Conservation (phyloP, 2,888 invertebrate species). For the Acanthosepion pharaonis region DNA sequence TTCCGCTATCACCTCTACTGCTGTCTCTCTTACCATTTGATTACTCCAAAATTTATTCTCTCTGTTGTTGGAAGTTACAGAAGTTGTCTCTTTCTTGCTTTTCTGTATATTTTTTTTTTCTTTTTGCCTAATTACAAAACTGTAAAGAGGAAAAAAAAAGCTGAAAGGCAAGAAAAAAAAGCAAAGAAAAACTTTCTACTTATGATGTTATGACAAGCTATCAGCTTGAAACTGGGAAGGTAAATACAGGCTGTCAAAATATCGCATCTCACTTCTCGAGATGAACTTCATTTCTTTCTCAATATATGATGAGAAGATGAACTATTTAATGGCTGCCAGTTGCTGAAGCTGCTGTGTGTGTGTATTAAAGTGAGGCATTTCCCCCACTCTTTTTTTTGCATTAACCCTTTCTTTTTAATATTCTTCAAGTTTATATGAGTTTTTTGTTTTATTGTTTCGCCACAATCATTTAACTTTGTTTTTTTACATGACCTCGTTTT, state of each 20-base stretch:
- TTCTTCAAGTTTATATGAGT: neutral
- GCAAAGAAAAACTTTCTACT: neutral
- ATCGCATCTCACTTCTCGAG: neutral
- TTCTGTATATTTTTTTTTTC: neutral
- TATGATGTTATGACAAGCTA: slow-evolving; percentile 33
- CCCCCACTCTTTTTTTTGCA: neutral
- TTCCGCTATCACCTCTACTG: neutral
- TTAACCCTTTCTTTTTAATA: neutral
- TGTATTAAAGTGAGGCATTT: neutral
- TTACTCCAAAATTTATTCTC: neutral
- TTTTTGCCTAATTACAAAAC: slow-evolving; percentile 18
- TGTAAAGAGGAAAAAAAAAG: neutral
- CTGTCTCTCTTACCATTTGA: neutral
- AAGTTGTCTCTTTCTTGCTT: neutral
- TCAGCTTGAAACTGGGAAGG: slow-evolving; percentile 20
- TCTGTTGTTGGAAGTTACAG: neutral
- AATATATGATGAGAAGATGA: neutral
- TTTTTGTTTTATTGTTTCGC: neutral
- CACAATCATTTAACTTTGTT: neutral
- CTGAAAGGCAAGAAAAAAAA: neutral
- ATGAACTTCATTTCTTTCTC: neutral
- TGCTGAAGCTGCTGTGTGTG: neutral
- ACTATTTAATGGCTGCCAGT: neutral
- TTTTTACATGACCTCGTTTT: neutral
- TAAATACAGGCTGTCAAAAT: slow-evolving; percentile 22